Percentiles rank a stretch among this genome's conserved stretches.
These are phyloP conservation scores for Columba janthina DNA, from an alignment of 2,113 vertebrate species.

Conservation along the genomic window DNA sequence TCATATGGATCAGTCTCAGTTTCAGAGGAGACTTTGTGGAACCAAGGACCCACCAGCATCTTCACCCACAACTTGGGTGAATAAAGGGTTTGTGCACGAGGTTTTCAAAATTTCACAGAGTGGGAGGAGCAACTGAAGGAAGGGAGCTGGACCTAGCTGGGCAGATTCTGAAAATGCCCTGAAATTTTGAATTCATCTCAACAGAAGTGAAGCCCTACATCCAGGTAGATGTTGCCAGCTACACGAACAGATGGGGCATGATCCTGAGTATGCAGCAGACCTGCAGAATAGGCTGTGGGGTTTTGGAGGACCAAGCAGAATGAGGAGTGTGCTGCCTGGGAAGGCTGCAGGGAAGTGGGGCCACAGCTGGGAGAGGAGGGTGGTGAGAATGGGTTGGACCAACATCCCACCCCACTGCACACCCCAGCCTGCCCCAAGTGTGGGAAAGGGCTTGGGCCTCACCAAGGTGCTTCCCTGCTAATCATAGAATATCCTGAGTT, in stretches of 20 bases:
- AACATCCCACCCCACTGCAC: background rate
- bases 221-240: background rate
- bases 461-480: background rate
- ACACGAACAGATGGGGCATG: background rate
- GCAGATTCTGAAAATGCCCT: background rate
- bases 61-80: background rate
- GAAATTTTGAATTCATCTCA: background rate
- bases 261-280: too few species aligned
- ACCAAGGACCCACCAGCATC: background rate
- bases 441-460: background rate
- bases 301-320: background rate
- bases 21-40: background rate
- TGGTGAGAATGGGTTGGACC: background rate
- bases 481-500: too few species aligned
- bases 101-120: background rate
- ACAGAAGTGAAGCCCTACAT: background rate
- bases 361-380: fast-evolving
- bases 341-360: background rate
- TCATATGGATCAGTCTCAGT: fast-evolving
- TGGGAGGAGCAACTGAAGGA: background rate
- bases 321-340: too few species aligned
- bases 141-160: background rate
- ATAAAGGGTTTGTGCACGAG: background rate
- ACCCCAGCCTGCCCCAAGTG: fast-evolving
- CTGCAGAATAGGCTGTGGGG: background rate